Evolutionary conservation across 2,888 invertebrate genomes (phyloP).

Genomic region (Acleris cristana): DNA sequence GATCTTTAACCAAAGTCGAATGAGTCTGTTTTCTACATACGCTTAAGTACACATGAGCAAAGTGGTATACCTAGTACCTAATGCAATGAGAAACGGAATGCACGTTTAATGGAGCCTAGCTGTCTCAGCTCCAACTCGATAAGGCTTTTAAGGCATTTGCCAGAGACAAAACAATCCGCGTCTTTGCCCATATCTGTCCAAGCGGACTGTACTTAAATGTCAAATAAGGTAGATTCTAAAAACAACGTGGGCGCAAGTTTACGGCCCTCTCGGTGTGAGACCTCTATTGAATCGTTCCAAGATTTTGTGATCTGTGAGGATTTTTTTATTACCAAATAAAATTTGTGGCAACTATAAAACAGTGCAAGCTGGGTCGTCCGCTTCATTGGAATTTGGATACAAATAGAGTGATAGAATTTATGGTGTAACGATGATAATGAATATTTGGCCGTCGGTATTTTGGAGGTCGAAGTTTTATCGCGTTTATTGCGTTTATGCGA

Average conservation of each 20-base stretch:
- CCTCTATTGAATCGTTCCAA: slow-evolving; percentile 29
- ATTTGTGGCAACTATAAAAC: slow-evolving; percentile 22
- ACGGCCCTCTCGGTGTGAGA: slow-evolving; percentile 15
- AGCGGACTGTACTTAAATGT: slow-evolving; percentile 42
- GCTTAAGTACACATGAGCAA: no score
- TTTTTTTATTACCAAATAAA: slow-evolving; percentile 27
- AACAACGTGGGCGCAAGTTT: slow-evolving; percentile 53
- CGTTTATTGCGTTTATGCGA: no score
- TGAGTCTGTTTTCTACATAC: no score
- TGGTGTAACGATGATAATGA: neutral
- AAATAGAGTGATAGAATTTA: slow-evolving; percentile 12
- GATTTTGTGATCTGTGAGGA: slow-evolving; percentile 23
- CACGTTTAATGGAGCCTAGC: no score
- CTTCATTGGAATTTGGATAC: slow-evolving; percentile 12
- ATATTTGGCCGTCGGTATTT: neutral
- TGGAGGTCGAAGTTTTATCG: neutral
- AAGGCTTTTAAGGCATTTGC: no score
- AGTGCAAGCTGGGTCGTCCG: slow-evolving; percentile 10
- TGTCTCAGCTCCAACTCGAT: no score
- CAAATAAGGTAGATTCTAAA: slow-evolving; percentile 48
- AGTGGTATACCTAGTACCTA: no score
- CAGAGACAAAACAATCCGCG: slow-evolving; percentile 20
- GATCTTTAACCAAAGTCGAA: no score
- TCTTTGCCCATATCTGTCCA: slow-evolving; percentile 17
- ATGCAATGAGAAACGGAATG: no score